Base-by-base conservation (phyloP, 2,797 vertebrate species). In the Apogon talboti region DNA sequence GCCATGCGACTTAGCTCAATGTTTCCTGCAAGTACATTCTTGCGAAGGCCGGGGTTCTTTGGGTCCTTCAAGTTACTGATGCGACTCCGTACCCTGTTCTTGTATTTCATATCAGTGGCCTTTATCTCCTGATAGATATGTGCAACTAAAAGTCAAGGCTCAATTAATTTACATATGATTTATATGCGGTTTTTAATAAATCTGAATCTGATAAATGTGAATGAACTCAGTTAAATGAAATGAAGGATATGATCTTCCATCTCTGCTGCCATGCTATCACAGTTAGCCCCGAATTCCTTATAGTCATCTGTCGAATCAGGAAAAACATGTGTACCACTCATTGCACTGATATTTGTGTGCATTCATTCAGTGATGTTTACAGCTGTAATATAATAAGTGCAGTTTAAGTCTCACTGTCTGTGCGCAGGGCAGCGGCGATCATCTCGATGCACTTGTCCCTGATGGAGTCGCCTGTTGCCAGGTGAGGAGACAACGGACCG, bases 1-100 rank as follows among this genome's bases (percentile, higher is more conserved):
- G 98, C 97, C 0, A 99, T 96, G 73, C 95, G 96, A 30, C 84
- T 63, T 0, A 96, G 67, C 0, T 91, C 87, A 0, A 98, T 97
- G 85, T 87, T 92, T 51, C 98, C 96, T 0, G 94, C 93, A 5
- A 99, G 94, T n/a, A 99, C 96, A 0, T 98, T 98, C 82, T 90
- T 94, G 52, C 98, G 87, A 71, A 99, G 93, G 13, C 92, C 88
- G 0, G 98, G 98, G 88, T 98, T 99, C 92, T 98, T 97, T 41
- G 96, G 96, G 85, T 99, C 98, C 86, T 98, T 99, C 74, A 99
- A 87, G 92, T 99, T 99, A 91, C 98, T 99, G 86, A 99, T 98
- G 53, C 98, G 94, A 86, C 98, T 99, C 43, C 98, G 92, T 49
- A 99, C 95, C 0, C 97, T 91, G 87, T 99, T 99, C 83, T 98